Evolutionary conservation across 2,113 vertebrate genomes (phyloP), one percentile per base, ranked within the genome.

Genomic region (Spea bombifrons): DNA sequence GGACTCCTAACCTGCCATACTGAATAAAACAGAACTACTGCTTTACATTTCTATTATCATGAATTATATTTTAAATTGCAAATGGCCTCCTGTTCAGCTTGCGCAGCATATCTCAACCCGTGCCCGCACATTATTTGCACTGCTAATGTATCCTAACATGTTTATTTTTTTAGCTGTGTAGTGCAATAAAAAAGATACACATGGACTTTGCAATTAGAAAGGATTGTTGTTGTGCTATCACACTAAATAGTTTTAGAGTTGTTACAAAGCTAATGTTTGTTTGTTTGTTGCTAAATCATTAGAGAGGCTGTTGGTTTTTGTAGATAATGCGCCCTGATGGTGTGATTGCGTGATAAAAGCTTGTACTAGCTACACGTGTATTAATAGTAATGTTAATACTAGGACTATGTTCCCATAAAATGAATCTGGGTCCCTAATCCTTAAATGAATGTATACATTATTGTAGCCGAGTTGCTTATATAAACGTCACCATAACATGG

Each of bases 21-120:
- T 85, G 88, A 97, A 98, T 97, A 94, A 98, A 97, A 94, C 92
- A 94, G 95, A 96, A 97, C 85, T 89, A 96, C 92, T 91, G 87
- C 94, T 97, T 97, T 96, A 98, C 95, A 96, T 97, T 97, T 99
- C 96, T 95, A 98, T 98, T 96, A 96, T 94, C 93, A 93, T 91
- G 92, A 94, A 93, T 92, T 91, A 89, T 94, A 89, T 93, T 97
- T 97, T 97, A 95, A 96, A 98, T 97, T 97, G 95, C 93, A 96
- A 97, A 97, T 96, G 92, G 75, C 83, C 88, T 88, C 84, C 88
- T 85, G 50, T 87, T 91, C 90, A 87, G 81, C 81, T 85, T 67
- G 5, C 84, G 75, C n/a, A 47, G 71, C 68, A 15, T 81, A 86
- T 86, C 84, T 74, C 68, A 2, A 86, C 71, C 30, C 45, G 64